phyloP scores from a whole-genome alignment of 1,140 invertebrate genomes.

The Zaprionus lachaisei region DNA sequence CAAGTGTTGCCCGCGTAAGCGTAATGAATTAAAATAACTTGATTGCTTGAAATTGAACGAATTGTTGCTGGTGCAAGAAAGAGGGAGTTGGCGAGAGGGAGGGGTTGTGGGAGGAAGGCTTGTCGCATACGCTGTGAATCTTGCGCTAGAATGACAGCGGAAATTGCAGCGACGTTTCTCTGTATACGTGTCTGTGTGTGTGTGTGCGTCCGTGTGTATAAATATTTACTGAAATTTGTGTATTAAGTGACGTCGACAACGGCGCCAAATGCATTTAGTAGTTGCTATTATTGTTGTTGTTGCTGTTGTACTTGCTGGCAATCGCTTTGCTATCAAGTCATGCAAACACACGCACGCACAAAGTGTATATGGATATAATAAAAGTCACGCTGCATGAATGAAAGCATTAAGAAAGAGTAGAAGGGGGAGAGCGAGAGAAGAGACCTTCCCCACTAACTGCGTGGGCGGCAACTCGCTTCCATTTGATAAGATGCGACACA shows the following conservation, averaged over 20 bases:
- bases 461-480: conserved; percentile 34
- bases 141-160: conserved; percentile 33
- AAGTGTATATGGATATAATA: conserved; percentile 45
- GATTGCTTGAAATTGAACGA: conserved; percentile 82
- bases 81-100: not conserved
- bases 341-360: conserved; percentile 18
- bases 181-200: conserved; percentile 4
- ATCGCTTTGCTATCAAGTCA: conserved; percentile 44
- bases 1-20: conserved; percentile 81
- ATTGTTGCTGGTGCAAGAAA: conserved; percentile 59
- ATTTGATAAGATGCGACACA: conserved; percentile 20
- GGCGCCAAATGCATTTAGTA: conserved; percentile 44
- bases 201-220: conserved; percentile 44
- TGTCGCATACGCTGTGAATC: conserved; percentile 3
- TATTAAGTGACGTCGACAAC: conserved; percentile 75
- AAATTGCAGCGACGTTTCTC: conserved; percentile 27
- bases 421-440: not conserved
- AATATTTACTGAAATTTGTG: conserved; percentile 83
- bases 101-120: not conserved
- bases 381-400: conserved; percentile 73
- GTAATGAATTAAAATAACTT: conserved; percentile 84
- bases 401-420: conserved; percentile 37
- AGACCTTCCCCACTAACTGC: conserved; percentile 45
- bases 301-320: conserved; percentile 56
- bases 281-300: not conserved